Evolutionary conservation across 2,888 invertebrate species (phyloP).

Genomic region (Heliconius ethilla): DNA sequence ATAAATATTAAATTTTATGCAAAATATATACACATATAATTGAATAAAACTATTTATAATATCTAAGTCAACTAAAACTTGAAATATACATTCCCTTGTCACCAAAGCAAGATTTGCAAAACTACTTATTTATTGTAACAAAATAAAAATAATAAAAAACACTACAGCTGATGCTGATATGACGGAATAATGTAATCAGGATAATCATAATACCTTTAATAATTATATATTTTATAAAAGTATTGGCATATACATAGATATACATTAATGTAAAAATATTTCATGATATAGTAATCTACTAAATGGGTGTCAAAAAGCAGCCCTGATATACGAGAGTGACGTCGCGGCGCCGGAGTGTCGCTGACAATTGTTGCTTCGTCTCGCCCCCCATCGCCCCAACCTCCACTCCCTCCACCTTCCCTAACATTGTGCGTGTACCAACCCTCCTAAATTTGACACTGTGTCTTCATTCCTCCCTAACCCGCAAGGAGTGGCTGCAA

Average conservation of each 20-base stretch:
- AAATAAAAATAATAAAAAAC: too few species aligned
- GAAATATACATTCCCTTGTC: too few species aligned
- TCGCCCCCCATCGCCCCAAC: conserved; percentile 35
- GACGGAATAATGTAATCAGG: too few species aligned
- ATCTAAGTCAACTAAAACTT: too few species aligned
- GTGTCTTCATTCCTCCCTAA: conserved; percentile 29
- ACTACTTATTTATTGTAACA: too few species aligned
- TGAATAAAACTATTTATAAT: too few species aligned
- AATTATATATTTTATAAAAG: too few species aligned
- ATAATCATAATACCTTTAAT: too few species aligned
- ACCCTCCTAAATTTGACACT: conserved; percentile 35
- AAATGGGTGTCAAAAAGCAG: conserved; percentile 21
- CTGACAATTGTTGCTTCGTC: conserved; percentile 63
- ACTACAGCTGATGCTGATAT: too few species aligned
- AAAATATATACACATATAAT: background rate
- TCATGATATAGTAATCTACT: background rate
- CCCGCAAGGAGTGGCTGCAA: conserved; percentile 2
- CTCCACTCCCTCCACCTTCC: conserved; percentile 23
- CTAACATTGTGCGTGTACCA: conserved; percentile 37
- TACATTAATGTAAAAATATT: conserved; percentile 4
- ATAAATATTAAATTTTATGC: background rate
- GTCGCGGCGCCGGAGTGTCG: conserved; percentile 66
- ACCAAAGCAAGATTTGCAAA: too few species aligned
- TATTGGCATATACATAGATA: background rate
- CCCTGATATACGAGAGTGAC: conserved; percentile 41